phyloP scores from a whole-genome alignment of 2,797 vertebrate species.

The Parauchenoglanis punctatus region DNA sequence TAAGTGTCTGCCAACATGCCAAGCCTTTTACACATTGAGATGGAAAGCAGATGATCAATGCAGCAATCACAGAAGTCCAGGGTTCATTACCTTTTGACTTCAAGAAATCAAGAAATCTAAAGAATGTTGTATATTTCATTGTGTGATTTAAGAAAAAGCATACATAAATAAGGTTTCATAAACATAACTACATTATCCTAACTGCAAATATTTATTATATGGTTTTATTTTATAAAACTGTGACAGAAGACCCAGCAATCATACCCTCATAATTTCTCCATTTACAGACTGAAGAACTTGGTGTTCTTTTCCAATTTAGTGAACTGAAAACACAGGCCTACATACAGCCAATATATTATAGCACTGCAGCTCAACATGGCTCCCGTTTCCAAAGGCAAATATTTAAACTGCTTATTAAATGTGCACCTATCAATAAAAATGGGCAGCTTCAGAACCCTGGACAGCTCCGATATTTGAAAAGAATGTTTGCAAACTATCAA shows the following conservation, averaged over 20 bases:
- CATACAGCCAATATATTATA: neutral
- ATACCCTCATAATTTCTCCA: too few species aligned
- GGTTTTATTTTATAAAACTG: neutral
- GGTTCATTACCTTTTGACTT: neutral
- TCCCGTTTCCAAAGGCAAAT: neutral
- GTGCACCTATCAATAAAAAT: neutral
- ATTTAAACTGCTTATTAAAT: neutral
- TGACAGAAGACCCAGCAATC: too few species aligned
- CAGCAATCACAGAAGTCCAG: neutral
- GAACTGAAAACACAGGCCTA: neutral
- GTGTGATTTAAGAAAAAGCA: neutral
- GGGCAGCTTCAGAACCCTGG: conserved; percentile 52
- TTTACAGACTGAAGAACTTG: neutral
- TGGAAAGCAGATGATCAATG: neutral
- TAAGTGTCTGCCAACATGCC: neutral
- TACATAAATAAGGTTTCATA: neutral
- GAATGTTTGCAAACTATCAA: neutral
- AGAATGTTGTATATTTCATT: neutral
- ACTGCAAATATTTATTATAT: neutral
- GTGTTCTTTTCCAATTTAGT: neutral
- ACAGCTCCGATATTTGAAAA: conserved; percentile 36
- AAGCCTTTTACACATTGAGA: neutral
- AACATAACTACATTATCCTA: neutral
- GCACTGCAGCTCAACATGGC: neutral
- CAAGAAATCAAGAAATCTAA: neutral